These are phyloP conservation scores for Hiodon tergisus DNA, from an alignment of 2,113 vertebrate genomes.

Conservation along the genomic window DNA sequence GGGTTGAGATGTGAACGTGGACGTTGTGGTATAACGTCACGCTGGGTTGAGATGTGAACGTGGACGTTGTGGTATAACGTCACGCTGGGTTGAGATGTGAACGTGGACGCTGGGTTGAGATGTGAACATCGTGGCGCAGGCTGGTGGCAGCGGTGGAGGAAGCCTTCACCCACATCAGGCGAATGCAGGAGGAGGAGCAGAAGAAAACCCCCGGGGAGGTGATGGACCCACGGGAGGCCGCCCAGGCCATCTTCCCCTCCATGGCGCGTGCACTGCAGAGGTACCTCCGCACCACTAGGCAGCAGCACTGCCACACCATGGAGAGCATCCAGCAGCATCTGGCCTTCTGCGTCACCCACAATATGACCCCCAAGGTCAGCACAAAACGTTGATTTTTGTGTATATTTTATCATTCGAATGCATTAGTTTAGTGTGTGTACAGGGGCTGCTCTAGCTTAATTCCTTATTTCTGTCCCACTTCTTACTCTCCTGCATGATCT, in stretches of 20 bases:
- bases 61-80: background rate
- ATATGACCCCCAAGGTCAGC: slow-evolving; percentile 91
- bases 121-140: slow-evolving; percentile 47
- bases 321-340: slow-evolving; percentile 95
- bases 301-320: slow-evolving; percentile 97
- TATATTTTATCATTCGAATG: background rate
- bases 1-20: no score
- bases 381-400: background rate
- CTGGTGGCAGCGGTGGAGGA: slow-evolving; percentile 91
- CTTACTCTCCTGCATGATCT: no score
- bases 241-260: slow-evolving; percentile 93
- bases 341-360: slow-evolving; percentile 90
- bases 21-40: no score
- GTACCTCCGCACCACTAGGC: slow-evolving; percentile 89
- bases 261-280: slow-evolving; percentile 94
- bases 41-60: no score
- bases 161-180: slow-evolving; percentile 90
- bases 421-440: background rate
- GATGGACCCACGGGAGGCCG: slow-evolving; percentile 91
- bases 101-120: background rate
- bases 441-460: no score
- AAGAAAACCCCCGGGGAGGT: slow-evolving; percentile 82
- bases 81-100: background rate
- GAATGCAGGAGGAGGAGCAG: slow-evolving; percentile 83
- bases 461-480: no score